These are phyloP conservation scores for Heliconius aoede DNA, from an alignment of 2,888 invertebrate species.

Conservation along the genomic window DNA sequence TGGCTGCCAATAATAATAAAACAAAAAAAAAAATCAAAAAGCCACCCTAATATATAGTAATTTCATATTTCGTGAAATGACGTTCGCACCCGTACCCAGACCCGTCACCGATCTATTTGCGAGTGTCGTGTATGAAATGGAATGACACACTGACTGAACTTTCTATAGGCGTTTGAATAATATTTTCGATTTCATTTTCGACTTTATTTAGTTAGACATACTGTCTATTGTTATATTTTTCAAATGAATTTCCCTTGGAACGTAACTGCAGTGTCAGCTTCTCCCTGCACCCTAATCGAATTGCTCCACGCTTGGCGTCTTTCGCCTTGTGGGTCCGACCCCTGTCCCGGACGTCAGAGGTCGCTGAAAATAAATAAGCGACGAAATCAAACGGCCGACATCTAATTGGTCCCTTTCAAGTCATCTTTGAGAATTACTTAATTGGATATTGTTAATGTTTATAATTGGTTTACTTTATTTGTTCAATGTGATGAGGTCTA, in stretches of 20 bases:
- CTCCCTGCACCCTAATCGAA: conserved; percentile 83
- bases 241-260: conserved; percentile 51
- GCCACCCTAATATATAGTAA: conserved; percentile 73
- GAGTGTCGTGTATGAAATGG: conserved; percentile 81
- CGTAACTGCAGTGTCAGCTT: conserved; percentile 74
- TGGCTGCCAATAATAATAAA: conserved; percentile 44
- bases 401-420: conserved; percentile 76
- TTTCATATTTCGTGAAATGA: conserved; percentile 80
- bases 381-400: conserved; percentile 71
- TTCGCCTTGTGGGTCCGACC: conserved; percentile 74
- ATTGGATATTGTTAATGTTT: conserved; percentile 67
- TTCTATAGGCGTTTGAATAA: conserved; percentile 36
- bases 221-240: conserved; percentile 39
- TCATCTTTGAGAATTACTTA: conserved; percentile 72
- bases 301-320: conserved; percentile 79
- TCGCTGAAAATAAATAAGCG: conserved; percentile 80
- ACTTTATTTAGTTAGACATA: conserved; percentile 42
- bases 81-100: conserved; percentile 60
- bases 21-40: conserved; percentile 60
- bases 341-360: conserved; percentile 76
- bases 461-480: conserved; percentile 33
- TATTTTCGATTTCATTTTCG: conserved; percentile 38
- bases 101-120: conserved; percentile 80
- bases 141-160: conserved; percentile 70
- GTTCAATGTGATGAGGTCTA: not conserved